Evolutionary conservation across 2,113 vertebrate species (phyloP).

Genomic region (Cheirogaleus medius): DNA sequence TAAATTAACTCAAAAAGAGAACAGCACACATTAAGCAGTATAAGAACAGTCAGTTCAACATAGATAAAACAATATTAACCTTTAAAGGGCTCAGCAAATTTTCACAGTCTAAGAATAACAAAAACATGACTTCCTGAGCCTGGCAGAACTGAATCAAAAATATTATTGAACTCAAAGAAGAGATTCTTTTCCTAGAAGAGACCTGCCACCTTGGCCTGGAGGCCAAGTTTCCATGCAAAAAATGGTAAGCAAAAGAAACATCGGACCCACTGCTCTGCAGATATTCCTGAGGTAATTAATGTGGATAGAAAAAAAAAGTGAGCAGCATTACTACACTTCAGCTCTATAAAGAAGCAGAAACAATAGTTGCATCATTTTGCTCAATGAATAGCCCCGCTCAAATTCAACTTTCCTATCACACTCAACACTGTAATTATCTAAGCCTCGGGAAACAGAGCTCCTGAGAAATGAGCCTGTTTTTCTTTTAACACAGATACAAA

Average conservation of each 20-base stretch:
- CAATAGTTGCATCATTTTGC: background rate
- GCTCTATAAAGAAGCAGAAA: background rate
- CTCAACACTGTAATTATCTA: background rate
- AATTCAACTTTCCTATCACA: background rate
- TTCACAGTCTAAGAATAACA: background rate
- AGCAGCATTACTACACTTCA: background rate
- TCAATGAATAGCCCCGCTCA: slow-evolving; percentile 42
- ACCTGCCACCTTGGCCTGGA: background rate
- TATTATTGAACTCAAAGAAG: background rate
- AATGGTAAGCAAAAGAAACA: slow-evolving; percentile 45
- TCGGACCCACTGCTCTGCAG: background rate
- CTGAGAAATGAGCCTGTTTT: background rate
- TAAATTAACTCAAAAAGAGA: background rate
- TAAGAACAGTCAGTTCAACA: background rate
- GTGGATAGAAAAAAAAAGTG: background rate
- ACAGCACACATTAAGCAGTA: background rate
- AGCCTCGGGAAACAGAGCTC: background rate
- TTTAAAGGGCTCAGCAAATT: background rate
- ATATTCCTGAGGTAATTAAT: background rate
- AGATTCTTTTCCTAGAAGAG: slow-evolving; percentile 49
- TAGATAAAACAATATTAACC: background rate
- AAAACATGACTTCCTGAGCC: background rate
- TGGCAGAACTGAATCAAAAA: background rate
- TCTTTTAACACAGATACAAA: background rate
- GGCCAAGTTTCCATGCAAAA: slow-evolving; percentile 14